These are phyloP conservation scores for Cynaeus angustus DNA, from an alignment of 2,888 invertebrate genomes.

Conservation along the genomic window DNA sequence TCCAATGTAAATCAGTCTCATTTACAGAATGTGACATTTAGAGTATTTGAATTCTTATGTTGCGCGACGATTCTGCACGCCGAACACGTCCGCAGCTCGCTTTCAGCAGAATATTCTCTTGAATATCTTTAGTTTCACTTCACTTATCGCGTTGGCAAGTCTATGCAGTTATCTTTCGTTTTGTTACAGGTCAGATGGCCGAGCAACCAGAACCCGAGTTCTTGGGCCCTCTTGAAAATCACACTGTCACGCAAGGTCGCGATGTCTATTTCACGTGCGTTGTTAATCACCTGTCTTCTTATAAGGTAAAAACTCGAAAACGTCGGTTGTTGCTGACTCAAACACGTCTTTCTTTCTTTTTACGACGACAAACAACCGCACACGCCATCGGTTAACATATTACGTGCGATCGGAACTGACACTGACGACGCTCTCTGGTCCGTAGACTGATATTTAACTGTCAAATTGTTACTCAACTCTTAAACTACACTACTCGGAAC, in stretches of 20 bases:
- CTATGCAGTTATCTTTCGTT: constrained; percentile 66
- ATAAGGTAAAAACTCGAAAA: constrained; percentile 78
- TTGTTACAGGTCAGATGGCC: constrained; percentile 81
- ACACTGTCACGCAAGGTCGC: constrained; percentile 90
- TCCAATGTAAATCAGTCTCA: constrained; percentile 70
- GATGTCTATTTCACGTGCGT: constrained; percentile 93
- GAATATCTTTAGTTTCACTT: constrained; percentile 71
- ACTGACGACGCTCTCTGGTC: constrained; percentile 58
- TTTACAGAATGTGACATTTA: constrained; percentile 68
- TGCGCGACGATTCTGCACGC: constrained; percentile 65
- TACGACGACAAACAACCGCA: constrained; percentile 57
- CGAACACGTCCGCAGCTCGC: constrained; percentile 69
- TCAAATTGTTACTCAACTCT: constrained; percentile 53
- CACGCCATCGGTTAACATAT: constrained; percentile 63
- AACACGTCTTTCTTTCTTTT: constrained; percentile 61
- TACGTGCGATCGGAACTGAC: constrained; percentile 66
- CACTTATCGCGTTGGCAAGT: constrained; percentile 68
- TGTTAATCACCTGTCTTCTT: constrained; percentile 90
- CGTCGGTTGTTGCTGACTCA: constrained; percentile 61
- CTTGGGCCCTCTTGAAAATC: constrained; percentile 88
- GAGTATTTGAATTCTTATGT: constrained; percentile 70
- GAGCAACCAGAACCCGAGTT: constrained; percentile 85
- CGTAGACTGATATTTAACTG: constrained; percentile 53
- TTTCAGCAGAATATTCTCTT: constrained; percentile 69
- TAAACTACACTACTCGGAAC: not conserved